Evolutionary conservation across 2,113 vertebrate genomes (phyloP).

Genomic region (Stegastes partitus): DNA sequence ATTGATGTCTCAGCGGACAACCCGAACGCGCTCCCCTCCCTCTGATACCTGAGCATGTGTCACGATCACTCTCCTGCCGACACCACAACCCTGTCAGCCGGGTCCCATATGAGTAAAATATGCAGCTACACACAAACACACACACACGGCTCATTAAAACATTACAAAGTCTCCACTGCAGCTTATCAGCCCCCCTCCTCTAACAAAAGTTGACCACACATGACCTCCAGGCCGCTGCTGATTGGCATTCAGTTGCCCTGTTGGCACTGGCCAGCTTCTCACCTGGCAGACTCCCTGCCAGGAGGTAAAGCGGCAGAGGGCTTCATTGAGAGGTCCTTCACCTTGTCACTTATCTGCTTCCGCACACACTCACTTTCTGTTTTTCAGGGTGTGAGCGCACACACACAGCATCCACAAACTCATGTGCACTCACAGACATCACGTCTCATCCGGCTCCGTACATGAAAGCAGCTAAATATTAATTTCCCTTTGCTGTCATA

Average conservation of each 20-base stretch:
- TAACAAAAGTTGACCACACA: conserved; percentile 44
- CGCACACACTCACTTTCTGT: conserved; percentile 8
- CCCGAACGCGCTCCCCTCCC: neutral
- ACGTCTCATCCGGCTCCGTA: conserved; percentile 8
- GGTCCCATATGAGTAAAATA: neutral
- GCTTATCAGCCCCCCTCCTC: conserved; percentile 13
- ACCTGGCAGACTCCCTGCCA: conserved; percentile 62
- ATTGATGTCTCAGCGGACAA: neutral
- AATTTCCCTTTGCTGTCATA: conserved; percentile 59
- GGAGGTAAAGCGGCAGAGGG: conserved; percentile 49
- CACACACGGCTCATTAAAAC: conserved; percentile 40
- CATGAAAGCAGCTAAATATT: conserved; percentile 54
- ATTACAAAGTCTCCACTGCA: conserved; percentile 14
- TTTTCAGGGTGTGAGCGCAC: neutral
- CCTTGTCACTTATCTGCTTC: conserved; percentile 55
- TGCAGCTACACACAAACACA: conserved; percentile 1
- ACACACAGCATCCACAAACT: conserved; percentile 20
- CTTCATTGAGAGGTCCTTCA: conserved; percentile 63
- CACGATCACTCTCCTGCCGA: neutral
- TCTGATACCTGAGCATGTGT: conserved; percentile 3
- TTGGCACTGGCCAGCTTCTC: conserved; percentile 55
- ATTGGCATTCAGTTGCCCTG: conserved; percentile 70
- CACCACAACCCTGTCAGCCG: conserved; percentile 1
- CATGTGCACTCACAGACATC: neutral
- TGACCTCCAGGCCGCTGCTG: conserved; percentile 63